phyloP scores from a whole-genome alignment of 2,113 vertebrate genomes.

The Turdus rufiventris region DNA sequence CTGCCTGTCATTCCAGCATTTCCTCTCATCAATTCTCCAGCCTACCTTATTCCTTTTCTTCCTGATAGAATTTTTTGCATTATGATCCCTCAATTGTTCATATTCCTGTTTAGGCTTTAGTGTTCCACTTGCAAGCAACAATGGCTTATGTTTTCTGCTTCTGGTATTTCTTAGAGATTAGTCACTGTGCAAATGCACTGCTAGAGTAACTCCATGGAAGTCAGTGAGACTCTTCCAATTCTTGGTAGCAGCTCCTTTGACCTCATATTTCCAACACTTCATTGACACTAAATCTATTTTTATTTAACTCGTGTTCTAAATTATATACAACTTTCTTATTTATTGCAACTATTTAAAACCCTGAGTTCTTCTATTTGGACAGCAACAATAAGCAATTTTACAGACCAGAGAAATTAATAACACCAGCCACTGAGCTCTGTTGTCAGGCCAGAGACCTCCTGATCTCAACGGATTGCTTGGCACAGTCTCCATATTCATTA shows the following conservation, averaged over 20 bases:
- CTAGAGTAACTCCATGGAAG: not conserved
- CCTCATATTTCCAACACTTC: not conserved
- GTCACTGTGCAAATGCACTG: not conserved
- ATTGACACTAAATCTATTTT: not conserved
- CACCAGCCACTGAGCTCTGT: not conserved
- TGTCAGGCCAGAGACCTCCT: not conserved
- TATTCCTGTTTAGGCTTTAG: not conserved
- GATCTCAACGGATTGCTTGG: not conserved
- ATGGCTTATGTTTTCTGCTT: not conserved
- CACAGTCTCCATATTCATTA: not conserved
- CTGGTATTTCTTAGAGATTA: not conserved
- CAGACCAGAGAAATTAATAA: slow-evolving; percentile 4
- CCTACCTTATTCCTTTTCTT: not conserved
- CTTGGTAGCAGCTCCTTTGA: not conserved
- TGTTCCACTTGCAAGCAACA: not conserved
- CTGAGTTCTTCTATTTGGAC: not conserved
- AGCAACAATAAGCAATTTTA: slow-evolving; percentile 5
- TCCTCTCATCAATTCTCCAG: not conserved
- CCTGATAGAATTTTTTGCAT: not conserved
- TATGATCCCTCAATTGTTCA: not conserved
- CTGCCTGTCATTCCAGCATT: not conserved
- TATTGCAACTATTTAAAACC: not conserved
- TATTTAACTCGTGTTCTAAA: not conserved
- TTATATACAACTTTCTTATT: not conserved
- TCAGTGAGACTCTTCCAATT: not conserved